These are phyloP conservation scores for Callosobruchus maculatus DNA, from an alignment of 2,888 invertebrate species.

Conservation along the genomic window DNA sequence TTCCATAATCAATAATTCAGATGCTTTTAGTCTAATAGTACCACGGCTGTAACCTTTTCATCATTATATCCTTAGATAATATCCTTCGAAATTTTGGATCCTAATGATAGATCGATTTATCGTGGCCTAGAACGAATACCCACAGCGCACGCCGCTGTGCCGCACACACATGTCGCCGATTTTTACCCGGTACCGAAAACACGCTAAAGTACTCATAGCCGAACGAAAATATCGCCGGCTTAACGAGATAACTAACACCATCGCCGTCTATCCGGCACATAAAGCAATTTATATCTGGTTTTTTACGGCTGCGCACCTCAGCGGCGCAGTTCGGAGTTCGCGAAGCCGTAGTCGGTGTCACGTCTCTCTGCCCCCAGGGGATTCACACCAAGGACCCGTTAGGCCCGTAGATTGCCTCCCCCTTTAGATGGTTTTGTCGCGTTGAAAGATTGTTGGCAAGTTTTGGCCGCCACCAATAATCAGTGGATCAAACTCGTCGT, in stretches of 20 bases:
- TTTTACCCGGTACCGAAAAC: conserved; percentile 22
- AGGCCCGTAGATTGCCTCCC: neutral
- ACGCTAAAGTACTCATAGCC: conserved; percentile 45
- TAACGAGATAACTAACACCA: conserved; percentile 44
- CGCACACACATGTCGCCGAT: conserved; percentile 8
- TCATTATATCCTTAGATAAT: too few species aligned
- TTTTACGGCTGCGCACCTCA: neutral
- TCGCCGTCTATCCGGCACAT: conserved; percentile 36
- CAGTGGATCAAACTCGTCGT: too few species aligned
- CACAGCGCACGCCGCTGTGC: conserved; percentile 27
- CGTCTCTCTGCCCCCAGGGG: neutral
- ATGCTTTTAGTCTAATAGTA: too few species aligned
- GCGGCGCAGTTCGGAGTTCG: neutral
- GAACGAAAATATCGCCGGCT: conserved; percentile 35
- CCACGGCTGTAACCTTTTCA: too few species aligned
- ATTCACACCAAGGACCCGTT: neutral
- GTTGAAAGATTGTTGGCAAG: too few species aligned
- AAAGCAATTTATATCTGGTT: conserved; percentile 30
- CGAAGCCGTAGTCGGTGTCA: neutral
- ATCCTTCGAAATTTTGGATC: too few species aligned
- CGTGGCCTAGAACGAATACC: too few species aligned
- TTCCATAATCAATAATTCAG: too few species aligned
- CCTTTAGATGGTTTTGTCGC: too few species aligned
- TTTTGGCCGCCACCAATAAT: too few species aligned
- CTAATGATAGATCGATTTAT: too few species aligned